phyloP scores from a whole-genome alignment of 1,140 invertebrate genomes.

The Cotesia chilonis region DNA sequence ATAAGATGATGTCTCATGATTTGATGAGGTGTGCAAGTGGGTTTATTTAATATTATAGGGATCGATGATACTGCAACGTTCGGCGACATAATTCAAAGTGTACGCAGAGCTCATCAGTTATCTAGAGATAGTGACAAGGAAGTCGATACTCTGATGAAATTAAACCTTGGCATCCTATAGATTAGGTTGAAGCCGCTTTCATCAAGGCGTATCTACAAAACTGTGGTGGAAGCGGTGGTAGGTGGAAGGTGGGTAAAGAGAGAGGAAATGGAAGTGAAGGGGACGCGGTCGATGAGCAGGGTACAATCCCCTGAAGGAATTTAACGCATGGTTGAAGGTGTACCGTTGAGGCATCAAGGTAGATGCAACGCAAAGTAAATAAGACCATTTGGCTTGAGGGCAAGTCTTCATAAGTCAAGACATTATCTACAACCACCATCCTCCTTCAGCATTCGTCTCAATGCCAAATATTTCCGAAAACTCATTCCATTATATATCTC shows the following conservation, averaged over 20 bases:
- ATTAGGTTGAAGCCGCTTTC: conserved; percentile 16
- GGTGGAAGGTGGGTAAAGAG: conserved; percentile 20
- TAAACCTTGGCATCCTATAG: conserved; percentile 19
- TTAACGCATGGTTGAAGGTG: conserved; percentile 61
- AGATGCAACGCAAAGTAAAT: conserved; percentile 49
- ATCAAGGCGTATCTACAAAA: conserved; percentile 17
- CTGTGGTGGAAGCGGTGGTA: conserved; percentile 5
- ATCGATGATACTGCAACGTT: too few species aligned
- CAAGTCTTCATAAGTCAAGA: conserved; percentile 22
- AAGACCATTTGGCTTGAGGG: conserved; percentile 44
- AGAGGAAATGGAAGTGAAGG: conserved; percentile 17
- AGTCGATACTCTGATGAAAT: conserved; percentile 24
- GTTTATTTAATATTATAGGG: too few species aligned
- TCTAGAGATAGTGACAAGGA: background rate
- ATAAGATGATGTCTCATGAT: too few species aligned
- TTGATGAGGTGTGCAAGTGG: too few species aligned
- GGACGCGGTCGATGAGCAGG: conserved; percentile 37
- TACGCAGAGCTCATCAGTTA: too few species aligned
- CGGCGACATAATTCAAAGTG: too few species aligned
- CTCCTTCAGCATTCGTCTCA: conserved; percentile 17
- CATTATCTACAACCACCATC: background rate
- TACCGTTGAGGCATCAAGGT: conserved; percentile 41
- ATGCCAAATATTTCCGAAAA: conserved; percentile 10
- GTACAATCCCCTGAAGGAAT: conserved; percentile 59
- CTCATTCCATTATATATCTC: background rate